Base-by-base conservation (phyloP, 2,888 invertebrate species). In the Drepana falcataria region DNA sequence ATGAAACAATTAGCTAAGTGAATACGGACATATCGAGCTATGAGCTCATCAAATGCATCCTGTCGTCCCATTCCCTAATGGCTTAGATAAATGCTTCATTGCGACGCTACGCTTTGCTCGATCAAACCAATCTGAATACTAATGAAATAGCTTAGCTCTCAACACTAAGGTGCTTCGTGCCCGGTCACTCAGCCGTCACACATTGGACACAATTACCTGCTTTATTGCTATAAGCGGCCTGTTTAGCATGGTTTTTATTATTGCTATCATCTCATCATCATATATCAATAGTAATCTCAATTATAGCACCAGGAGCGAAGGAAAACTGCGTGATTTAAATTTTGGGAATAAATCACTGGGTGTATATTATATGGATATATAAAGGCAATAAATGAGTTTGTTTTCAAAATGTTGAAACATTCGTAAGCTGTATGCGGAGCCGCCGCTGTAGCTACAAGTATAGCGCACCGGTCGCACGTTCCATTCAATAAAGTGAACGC, bases 1-100 rank as follows among this genome's bases (percentile, higher is more conserved):
- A 9, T 6, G 44, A 6, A 9, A 44, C 44, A 44, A 44, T 44
- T 44, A 44, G 44, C 44, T 44, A 44, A 44, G 44, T 44, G 44
- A 44, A 44, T 44, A 44, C 41, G 5, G 9, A 3, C 34, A 33
- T 51, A 35, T 7, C 5, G 7, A 51, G 1, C 40, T 40, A 33
- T 55, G 59, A 56, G 48, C 54, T 59, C 59, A 61, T 59, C 61
- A 55, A 55, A 53, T 52, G 53, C 54, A 40, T 51, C 51, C 33
- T 33, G 48, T 48, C 48, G 57, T 35, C 55, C 48, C 41, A 52
- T 35, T 63, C 64, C 59, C 64, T 58, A 59, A 61, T 60, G 64
- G 56, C 57, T 35, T 48, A 44, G 57, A 60, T 60, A 60, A 60
- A 64, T 59, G 55, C 59, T 58, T 54, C 35, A 53, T 35, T 48